These are phyloP conservation scores for Cremastinae sp. DNA, from an alignment of 2,888 invertebrate genomes.

Conservation along the genomic window DNA sequence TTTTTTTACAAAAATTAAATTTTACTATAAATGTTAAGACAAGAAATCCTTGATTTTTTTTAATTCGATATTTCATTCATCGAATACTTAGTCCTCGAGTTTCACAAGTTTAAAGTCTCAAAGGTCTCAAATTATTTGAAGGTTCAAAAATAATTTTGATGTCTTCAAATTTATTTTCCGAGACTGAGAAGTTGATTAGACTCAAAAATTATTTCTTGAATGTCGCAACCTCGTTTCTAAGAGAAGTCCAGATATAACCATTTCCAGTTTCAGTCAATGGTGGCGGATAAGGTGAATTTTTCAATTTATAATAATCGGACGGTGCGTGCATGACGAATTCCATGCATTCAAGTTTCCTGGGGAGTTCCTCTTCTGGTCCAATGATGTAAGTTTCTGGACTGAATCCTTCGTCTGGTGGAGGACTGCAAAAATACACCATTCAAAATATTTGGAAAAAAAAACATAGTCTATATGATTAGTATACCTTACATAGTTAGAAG, in stretches of 20 bases:
- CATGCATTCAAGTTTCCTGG: conserved; percentile 91
- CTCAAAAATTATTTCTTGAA: conserved; percentile 64
- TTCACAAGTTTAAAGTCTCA: no score
- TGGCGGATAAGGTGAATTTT: conserved; percentile 88
- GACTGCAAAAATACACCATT: no score
- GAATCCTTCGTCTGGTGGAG: conserved; percentile 89
- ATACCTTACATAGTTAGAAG: no score
- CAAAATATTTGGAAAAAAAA: conserved; percentile 51
- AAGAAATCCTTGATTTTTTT: no score
- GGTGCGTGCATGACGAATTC: conserved; percentile 97
- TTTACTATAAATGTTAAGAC: no score
- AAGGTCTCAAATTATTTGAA: no score
- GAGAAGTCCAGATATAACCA: conserved; percentile 77
- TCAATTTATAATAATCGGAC: conserved; percentile 92
- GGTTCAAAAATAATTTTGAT: no score
- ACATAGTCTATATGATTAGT: no score
- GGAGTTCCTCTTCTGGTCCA: conserved; percentile 95
- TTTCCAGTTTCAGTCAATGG: conserved; percentile 76
- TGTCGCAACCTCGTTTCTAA: conserved; percentile 72
- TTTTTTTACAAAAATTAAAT: no score
- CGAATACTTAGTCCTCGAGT: no score
- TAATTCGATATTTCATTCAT: no score
- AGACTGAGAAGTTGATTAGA: background rate
- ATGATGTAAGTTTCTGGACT: conserved; percentile 94
- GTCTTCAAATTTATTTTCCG: background rate